Percentiles rank a stretch among this genome's conserved stretches.
Conservation (phyloP, 1,140 invertebrate genomes). For the Hylaeus anthracinus region DNA sequence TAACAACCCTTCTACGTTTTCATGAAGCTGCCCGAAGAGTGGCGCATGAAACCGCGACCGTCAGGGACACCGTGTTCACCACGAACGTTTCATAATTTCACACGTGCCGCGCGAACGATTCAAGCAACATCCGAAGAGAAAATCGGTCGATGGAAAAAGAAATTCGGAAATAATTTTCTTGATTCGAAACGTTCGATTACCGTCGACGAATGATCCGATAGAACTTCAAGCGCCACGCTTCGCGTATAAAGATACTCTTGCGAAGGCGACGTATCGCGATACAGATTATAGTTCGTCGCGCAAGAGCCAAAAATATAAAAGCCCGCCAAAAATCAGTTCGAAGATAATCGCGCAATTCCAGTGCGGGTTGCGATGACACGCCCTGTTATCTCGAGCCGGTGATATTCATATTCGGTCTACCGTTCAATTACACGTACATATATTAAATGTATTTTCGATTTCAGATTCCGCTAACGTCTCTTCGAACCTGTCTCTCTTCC, state of each 20-base stretch:
- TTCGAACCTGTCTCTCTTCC: constrained; percentile 62
- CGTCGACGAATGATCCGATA: constrained; percentile 1
- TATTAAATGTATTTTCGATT: constrained; percentile 71
- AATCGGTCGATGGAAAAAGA: background rate
- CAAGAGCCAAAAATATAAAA: constrained; percentile 81
- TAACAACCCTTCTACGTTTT: constrained; percentile 63
- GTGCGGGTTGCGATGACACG: constrained; percentile 69
- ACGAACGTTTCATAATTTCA: too few species aligned
- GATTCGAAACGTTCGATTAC: background rate
- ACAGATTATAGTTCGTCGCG: constrained; percentile 51
- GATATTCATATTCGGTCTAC: constrained; percentile 53
- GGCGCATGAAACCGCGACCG: constrained; percentile 45
- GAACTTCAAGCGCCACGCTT: constrained; percentile 50
- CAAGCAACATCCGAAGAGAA: too few species aligned
- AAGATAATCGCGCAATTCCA: constrained; percentile 64
- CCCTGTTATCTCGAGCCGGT: constrained; percentile 55
- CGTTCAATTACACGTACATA: constrained; percentile 35
- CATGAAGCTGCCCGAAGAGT: constrained; percentile 50
- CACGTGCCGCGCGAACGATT: background rate
- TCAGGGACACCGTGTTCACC: too few species aligned
- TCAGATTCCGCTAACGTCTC: constrained; percentile 73
- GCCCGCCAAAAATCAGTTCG: constrained; percentile 78
- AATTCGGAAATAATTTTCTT: background rate
- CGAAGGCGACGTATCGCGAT: constrained; percentile 53
- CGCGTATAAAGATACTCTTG: constrained; percentile 42